Evolutionary conservation across 2,113 vertebrate genomes (phyloP).

Genomic region (Electrona antarctica): DNA sequence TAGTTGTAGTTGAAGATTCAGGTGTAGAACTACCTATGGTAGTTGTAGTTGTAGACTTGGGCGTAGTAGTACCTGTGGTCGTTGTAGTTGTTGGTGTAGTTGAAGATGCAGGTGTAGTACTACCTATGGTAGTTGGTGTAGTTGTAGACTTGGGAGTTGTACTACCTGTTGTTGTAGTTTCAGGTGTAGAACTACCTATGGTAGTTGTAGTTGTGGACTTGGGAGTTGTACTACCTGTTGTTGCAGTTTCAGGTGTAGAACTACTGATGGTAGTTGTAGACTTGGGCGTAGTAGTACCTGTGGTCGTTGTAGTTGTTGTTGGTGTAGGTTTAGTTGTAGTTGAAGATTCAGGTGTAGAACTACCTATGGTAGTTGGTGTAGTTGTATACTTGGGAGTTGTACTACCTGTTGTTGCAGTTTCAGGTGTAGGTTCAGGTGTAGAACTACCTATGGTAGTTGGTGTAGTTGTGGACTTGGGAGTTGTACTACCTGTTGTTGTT

Average conservation of each 20-base stretch:
- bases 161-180: too few relatives aligned
- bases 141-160: too few relatives aligned
- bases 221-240: background rate
- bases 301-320: background rate
- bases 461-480: conserved; percentile 7
- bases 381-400: background rate
- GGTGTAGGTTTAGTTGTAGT: too few relatives aligned
- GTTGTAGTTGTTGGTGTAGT: conserved; percentile 4
- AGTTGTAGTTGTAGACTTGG: background rate
- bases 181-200: too few relatives aligned
- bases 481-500: background rate
- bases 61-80: background rate
- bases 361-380: background rate
- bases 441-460: too few relatives aligned
- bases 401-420: background rate
- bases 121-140: too few relatives aligned
- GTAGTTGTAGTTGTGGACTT: too few relatives aligned
- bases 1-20: background rate
- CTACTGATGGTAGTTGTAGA: background rate
- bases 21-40: background rate
- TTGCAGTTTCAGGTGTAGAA: too few relatives aligned
- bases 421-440: too few relatives aligned
- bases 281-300: background rate
- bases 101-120: background rate
- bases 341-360: background rate